Evolutionary conservation across 2,113 vertebrate genomes (phyloP).

Genomic region (Anoplopoma fimbria): DNA sequence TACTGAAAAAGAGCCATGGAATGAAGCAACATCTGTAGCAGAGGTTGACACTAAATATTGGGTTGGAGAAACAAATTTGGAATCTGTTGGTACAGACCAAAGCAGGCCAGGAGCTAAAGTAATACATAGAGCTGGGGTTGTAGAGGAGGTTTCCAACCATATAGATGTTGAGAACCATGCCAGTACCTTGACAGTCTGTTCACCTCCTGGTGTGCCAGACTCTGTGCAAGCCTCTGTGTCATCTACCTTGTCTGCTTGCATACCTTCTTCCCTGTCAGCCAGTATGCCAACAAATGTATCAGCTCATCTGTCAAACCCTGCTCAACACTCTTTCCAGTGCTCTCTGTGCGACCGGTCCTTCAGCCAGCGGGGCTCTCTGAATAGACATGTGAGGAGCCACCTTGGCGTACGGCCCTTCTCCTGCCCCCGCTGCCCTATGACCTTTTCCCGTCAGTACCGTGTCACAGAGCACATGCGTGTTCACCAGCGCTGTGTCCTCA

Average conservation of each 20-base stretch:
- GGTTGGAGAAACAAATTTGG: background rate
- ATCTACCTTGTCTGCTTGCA: constrained; percentile 40
- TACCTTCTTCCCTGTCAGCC: constrained; percentile 36
- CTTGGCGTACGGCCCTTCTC: constrained; percentile 82
- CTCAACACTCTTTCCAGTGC: constrained; percentile 75
- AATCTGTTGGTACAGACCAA: constrained; percentile 1
- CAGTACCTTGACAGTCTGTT: constrained; percentile 6
- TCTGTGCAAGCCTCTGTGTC: constrained; percentile 12
- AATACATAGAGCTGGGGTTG: background rate
- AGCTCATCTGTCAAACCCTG: constrained; percentile 33
- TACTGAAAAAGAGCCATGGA: background rate
- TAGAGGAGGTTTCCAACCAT: background rate
- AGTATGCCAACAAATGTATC: constrained; percentile 40
- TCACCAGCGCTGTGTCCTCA: constrained; percentile 70
- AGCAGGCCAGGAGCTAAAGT: background rate
- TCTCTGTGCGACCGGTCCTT: constrained; percentile 79
- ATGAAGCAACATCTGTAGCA: background rate
- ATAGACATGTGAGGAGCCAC: constrained; percentile 82
- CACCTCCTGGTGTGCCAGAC: constrained; percentile 14
- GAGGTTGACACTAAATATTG: background rate
- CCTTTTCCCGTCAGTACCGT: constrained; percentile 85
- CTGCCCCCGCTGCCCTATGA: constrained; percentile 82
- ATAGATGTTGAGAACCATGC: constrained; percentile 4
- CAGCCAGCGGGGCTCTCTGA: constrained; percentile 83
- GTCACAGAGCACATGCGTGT: constrained; percentile 84